These are phyloP conservation scores for Orgyia antiqua DNA, from an alignment of 2,888 invertebrate genomes.

Conservation along the genomic window DNA sequence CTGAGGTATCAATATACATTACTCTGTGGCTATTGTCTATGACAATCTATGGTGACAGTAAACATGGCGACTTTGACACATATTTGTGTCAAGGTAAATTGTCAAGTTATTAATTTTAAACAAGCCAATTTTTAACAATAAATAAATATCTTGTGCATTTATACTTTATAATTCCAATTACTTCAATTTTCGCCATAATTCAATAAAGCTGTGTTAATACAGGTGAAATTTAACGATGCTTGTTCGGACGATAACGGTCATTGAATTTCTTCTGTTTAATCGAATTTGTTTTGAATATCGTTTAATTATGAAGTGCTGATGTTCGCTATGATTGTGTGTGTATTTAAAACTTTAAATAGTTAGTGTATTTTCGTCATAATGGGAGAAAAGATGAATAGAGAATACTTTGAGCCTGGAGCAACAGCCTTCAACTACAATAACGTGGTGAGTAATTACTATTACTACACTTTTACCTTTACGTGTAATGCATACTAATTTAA, in stretches of 20 bases:
- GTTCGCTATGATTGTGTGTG: constrained; percentile 34
- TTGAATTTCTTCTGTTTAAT: constrained; percentile 28
- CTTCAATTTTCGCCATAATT: not conserved
- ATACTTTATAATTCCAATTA: constrained; percentile 11
- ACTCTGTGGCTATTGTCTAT: no score
- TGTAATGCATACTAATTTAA: constrained; percentile 4
- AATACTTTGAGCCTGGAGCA: constrained; percentile 61
- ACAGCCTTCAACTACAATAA: constrained; percentile 71
- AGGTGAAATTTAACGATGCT: constrained; percentile 37
- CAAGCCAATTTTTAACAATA: constrained; percentile 4
- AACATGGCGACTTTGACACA: constrained; percentile 43
- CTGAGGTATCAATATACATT: no score
- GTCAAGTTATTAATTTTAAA: constrained; percentile 27
- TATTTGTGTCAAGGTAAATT: constrained; percentile 51
- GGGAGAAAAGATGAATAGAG: constrained; percentile 67
- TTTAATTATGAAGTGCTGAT: constrained; percentile 25
- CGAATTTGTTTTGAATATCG: constrained; percentile 20
- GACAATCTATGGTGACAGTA: no score
- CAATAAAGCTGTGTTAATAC: not conserved
- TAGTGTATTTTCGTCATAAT: constrained; percentile 41
- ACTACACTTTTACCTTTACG: constrained; percentile 25
- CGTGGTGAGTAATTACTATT: constrained; percentile 58
- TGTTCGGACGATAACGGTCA: constrained; percentile 56
- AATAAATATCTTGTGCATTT: constrained; percentile 4
- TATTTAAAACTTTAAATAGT: constrained; percentile 31